phyloP scores from a whole-genome alignment of 2,797 vertebrate genomes.

The Lacerta bilineata region DNA sequence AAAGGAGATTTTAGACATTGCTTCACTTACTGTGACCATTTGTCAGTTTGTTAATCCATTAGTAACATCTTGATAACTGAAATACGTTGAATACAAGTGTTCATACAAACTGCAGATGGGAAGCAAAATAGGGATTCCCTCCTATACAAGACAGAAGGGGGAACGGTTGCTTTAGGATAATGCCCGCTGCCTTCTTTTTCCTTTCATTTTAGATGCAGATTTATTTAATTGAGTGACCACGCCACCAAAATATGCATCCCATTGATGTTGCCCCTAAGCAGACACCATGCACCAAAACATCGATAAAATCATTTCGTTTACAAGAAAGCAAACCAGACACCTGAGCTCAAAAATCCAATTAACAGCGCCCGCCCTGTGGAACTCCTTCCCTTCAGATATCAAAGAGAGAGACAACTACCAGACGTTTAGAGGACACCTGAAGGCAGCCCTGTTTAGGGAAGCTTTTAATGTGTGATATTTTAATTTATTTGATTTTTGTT shows the following conservation, averaged over 20 bases:
- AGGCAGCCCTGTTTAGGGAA: too few relatives aligned
- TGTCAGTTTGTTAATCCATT: background rate
- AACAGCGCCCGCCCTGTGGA: background rate
- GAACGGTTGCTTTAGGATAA: background rate
- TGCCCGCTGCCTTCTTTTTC: background rate
- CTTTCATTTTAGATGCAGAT: background rate
- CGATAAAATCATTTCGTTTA: background rate
- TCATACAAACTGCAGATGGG: background rate
- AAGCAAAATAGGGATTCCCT: background rate
- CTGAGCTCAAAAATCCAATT: background rate
- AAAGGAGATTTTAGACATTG: background rate
- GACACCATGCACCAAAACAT: background rate
- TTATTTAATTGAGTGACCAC: background rate
- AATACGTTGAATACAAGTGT: background rate
- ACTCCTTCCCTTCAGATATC: too few relatives aligned
- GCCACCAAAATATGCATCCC: background rate
- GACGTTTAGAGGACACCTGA: too few relatives aligned
- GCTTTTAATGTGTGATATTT: too few relatives aligned
- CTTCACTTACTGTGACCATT: background rate
- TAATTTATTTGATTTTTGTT: too few relatives aligned
- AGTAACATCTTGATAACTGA: background rate
- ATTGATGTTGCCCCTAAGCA: background rate
- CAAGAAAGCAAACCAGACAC: background rate
- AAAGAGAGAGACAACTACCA: too few relatives aligned
- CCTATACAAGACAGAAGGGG: too few relatives aligned